Conservation (phyloP, 2,797 vertebrate genomes). For the Ctenopoma kingsleyae region DNA sequence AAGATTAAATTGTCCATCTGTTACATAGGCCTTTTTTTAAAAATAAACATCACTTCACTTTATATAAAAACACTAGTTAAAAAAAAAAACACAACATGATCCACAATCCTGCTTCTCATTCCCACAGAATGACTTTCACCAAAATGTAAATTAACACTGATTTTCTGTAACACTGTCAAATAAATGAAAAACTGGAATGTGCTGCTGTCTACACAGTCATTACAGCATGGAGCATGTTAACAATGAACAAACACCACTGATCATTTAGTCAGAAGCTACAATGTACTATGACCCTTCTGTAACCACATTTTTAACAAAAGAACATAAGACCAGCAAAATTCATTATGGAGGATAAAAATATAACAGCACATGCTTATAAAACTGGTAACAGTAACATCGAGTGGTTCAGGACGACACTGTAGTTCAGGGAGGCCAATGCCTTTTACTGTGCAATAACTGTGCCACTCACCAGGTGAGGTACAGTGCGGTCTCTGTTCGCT, state of each 20-base stretch:
- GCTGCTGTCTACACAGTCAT: constrained; percentile 37
- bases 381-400: constrained; percentile 56
- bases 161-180: constrained; percentile 56
- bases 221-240: constrained; percentile 51
- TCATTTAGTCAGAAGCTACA: constrained; percentile 59
- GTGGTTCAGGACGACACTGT: constrained; percentile 50
- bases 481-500: constrained; percentile 54
- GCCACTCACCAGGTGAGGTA: constrained; percentile 33
- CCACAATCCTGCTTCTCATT: constrained; percentile 43
- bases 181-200: constrained; percentile 48
- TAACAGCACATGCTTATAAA: constrained; percentile 76
- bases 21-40: constrained; percentile 50
- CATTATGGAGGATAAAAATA: constrained; percentile 51
- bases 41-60: constrained; percentile 71
- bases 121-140: constrained; percentile 19
- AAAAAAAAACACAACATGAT: constrained; percentile 54
- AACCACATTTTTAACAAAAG: constrained; percentile 10
- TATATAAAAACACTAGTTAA: constrained; percentile 68
- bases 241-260: constrained; percentile 31
- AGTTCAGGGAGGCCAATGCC: constrained; percentile 21
- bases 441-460: constrained; percentile 35
- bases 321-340: constrained; percentile 55
- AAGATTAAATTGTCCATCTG: constrained; percentile 31
- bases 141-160: constrained; percentile 61
- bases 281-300: constrained; percentile 37